Evolutionary conservation across 2,888 invertebrate species (phyloP).

Genomic region (Chorisops tibialis): DNA sequence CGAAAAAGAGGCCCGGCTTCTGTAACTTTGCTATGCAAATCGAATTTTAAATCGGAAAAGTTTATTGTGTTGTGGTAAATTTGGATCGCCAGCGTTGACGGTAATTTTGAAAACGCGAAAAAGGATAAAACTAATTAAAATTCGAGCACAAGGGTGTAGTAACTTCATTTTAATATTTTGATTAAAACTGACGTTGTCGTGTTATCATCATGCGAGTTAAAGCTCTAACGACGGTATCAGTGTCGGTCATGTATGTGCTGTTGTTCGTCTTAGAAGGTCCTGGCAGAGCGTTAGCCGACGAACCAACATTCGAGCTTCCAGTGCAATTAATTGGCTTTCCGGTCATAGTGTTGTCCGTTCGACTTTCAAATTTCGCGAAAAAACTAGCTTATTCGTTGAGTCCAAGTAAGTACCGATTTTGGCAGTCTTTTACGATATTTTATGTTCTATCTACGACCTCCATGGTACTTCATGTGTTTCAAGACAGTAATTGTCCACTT

Average conservation of each 20-base stretch:
- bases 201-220: slow-evolving; percentile 18
- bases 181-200: slow-evolving; percentile 1
- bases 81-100: neutral
- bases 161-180: slow-evolving; percentile 30
- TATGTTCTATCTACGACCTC: no score
- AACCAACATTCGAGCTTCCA: slow-evolving; percentile 69
- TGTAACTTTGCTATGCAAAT: slow-evolving; percentile 27
- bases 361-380: slow-evolving; percentile 77
- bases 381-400: slow-evolving; percentile 77
- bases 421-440: no score
- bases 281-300: slow-evolving; percentile 42
- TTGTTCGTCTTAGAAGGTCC: slow-evolving; percentile 37
- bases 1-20: no score
- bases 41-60: slow-evolving; percentile 22
- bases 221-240: slow-evolving; percentile 7
- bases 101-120: neutral
- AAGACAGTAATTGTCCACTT: no score
- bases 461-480: no score
- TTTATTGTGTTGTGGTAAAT: slow-evolving; percentile 24
- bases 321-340: slow-evolving; percentile 84
- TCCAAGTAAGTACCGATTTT: slow-evolving; percentile 63
- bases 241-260: slow-evolving; percentile 42
- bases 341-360: slow-evolving; percentile 73
- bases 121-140: slow-evolving; percentile 30
- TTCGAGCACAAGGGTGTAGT: neutral